Base-by-base conservation (phyloP, 2,888 invertebrate genomes). In the Acleris holmiana region DNA sequence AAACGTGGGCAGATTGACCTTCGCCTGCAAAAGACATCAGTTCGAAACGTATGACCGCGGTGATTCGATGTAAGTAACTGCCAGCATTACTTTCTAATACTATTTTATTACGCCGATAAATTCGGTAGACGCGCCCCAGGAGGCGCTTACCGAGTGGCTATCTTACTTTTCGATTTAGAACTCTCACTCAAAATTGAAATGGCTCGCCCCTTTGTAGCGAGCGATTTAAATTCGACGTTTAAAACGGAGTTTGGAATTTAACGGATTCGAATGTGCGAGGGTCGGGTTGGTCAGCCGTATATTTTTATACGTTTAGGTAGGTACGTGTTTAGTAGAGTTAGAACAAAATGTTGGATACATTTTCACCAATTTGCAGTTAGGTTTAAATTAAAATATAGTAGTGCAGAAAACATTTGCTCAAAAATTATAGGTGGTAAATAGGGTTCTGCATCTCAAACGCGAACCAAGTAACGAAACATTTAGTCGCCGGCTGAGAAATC, bases 31-130 rank as follows among this genome's bases (percentile, higher is more conserved):
- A 25, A 19, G 46, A 53, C 17, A 41, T 29, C 54, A 59, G 44
- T 21, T 25, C 6, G 19, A 50, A 50, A 55, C 54, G 47, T 59
- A 51, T 60, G 55, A 55, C 50, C 66, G 54, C 29, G 50, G 53
- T 58, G 35, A 65, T 56, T 46, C 41, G 54, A 57, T 44, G 54
- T 62, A 64, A 66, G 71, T 72, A 72, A 71, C 71, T 62, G 70
- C 66, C 62, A 61, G 57, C 74, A 75, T 79, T 82, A 83, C 83
- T 78, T 83, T 82, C 83, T 82, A 85, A 84, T 84, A 80, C 82
- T 75, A 76, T 84, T 90, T 91, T 91, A 91, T 91, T 87, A 79
- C 86, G 79, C 77, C 88, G 79, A 90, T 91, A 91, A 91, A 91
- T 89, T 84, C 83, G 80, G 82, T 77, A 77, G 87, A 87, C 70